A percentile compares a stretch with the other conserved stretches of the same genome.
These are phyloP conservation scores for Glaucidium brasilianum DNA, from an alignment of 2,113 vertebrate genomes.

Conservation along the genomic window DNA sequence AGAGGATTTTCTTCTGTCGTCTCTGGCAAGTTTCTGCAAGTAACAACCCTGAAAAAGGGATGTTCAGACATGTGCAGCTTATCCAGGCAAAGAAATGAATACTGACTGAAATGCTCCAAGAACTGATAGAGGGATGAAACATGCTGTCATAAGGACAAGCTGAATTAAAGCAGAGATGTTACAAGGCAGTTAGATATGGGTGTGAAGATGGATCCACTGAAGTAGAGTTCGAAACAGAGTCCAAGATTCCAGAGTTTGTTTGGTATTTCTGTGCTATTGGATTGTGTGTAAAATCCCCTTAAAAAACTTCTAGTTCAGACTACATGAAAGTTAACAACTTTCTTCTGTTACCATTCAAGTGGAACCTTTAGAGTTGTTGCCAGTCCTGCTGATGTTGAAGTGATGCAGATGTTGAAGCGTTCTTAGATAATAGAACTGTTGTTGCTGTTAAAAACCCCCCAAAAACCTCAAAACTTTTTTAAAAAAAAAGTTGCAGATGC, in stretches of 20 bases:
- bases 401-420: neutral
- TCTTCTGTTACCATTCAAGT: neutral
- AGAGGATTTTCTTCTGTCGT: neutral
- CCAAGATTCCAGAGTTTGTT: neutral
- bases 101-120: neutral
- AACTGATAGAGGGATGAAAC: neutral
- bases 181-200: neutral
- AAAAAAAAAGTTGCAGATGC: neutral
- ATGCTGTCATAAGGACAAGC: neutral
- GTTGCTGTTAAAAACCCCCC: neutral
- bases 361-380: neutral
- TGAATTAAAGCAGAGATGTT: neutral
- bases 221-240: neutral
- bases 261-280: neutral
- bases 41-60: neutral
- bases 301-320: neutral
- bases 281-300: neutral
- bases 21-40: neutral
- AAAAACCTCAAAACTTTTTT: accelerated
- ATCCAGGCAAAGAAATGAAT: neutral
- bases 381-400: neutral
- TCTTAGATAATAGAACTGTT: neutral
- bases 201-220: neutral
- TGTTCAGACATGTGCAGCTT: neutral
- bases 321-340: neutral